phyloP scores from a whole-genome alignment of 2,797 vertebrate genomes.

The Chaetophractus vellerosus region DNA sequence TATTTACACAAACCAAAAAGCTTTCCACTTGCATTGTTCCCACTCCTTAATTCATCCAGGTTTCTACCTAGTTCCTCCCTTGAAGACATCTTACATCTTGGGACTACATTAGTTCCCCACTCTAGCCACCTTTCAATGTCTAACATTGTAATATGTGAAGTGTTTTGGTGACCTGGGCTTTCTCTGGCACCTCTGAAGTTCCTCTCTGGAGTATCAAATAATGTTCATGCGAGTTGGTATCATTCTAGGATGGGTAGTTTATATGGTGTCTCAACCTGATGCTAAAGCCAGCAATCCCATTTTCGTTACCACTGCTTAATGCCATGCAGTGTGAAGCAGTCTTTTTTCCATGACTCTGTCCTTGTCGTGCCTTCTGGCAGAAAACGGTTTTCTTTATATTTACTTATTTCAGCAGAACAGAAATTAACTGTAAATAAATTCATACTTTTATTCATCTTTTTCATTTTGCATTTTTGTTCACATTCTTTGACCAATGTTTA shows the following conservation, averaged over 20 bases:
- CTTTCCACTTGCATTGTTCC: neutral
- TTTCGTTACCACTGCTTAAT: neutral
- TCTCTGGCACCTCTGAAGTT: neutral
- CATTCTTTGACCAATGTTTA: neutral
- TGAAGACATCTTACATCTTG: neutral
- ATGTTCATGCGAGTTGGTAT: neutral
- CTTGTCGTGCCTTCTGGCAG: neutral
- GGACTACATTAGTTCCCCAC: neutral
- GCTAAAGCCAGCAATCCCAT: neutral
- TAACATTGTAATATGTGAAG: neutral
- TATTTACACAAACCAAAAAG: neutral
- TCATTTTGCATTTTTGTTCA: conserved; percentile 23
- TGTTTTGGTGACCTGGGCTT: neutral
- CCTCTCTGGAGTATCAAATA: neutral
- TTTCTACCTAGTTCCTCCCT: neutral
- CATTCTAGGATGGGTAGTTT: neutral
- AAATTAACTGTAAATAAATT: neutral
- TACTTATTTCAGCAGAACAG: neutral
- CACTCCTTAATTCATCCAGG: neutral
- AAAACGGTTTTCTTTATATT: neutral
- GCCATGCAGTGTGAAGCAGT: neutral
- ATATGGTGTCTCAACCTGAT: neutral
- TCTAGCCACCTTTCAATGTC: neutral
- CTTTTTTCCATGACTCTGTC: neutral
- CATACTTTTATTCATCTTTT: neutral